phyloP scores from a whole-genome alignment of 2,113 vertebrate genomes.

The Tichodroma muraria region DNA sequence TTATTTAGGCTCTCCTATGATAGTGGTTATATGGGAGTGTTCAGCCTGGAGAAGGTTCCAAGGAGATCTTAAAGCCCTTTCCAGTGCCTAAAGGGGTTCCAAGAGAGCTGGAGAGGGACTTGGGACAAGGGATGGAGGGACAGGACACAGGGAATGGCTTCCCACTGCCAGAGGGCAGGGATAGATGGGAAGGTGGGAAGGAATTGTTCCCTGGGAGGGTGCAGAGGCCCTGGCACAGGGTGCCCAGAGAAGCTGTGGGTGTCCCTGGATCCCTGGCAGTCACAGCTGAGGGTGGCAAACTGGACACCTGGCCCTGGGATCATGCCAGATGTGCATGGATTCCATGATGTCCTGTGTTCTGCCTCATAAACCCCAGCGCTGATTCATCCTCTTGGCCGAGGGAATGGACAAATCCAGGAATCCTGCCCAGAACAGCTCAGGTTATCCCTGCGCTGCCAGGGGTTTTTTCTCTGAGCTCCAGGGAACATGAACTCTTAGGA shows the following conservation, averaged over 20 bases:
- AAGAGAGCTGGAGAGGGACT: background rate
- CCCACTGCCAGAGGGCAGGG: background rate
- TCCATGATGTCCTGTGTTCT: background rate
- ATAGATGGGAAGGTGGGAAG: rapidly evolving
- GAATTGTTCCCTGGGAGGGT: background rate
- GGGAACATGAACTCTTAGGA: no score
- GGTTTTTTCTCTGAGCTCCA: background rate
- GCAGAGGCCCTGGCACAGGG: background rate
- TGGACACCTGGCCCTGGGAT: background rate
- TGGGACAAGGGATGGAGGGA: background rate
- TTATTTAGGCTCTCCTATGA: background rate
- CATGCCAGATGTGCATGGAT: rapidly evolving
- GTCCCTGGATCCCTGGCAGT: background rate
- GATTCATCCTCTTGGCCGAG: background rate
- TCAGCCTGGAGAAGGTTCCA: background rate
- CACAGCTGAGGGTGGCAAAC: background rate
- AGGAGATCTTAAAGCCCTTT: rapidly evolving
- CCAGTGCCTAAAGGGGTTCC: background rate
- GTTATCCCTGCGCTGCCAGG: background rate
- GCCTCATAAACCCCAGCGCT: background rate
- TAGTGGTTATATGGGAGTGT: background rate
- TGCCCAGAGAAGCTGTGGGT: background rate
- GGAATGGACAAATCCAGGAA: background rate
- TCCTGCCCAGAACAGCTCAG: background rate
- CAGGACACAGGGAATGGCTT: background rate